Evolutionary conservation across 2,888 invertebrate genomes (phyloP).

Genomic region (Hermaeophaga mercurialis): DNA sequence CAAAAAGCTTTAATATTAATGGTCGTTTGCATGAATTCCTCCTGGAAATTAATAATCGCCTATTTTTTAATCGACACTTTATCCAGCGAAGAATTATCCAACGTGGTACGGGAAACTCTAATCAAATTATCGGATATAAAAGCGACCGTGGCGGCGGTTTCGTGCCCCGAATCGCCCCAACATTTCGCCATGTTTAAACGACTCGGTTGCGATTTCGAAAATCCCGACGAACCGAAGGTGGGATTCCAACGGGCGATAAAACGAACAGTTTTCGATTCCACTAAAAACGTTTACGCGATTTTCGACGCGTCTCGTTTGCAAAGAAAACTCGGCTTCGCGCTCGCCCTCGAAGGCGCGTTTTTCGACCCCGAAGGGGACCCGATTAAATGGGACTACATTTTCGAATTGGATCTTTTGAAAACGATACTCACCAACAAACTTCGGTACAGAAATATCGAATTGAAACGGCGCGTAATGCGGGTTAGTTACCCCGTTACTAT

Average conservation of each 20-base stretch:
- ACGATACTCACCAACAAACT: no score
- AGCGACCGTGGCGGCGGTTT: constrained; percentile 14
- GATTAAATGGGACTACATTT: neutral
- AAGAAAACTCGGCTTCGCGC: no score
- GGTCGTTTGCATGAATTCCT: constrained; percentile 32
- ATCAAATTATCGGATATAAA: constrained; percentile 24
- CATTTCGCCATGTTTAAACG: neutral
- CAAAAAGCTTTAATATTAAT: constrained; percentile 39
- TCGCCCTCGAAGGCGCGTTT: neutral
- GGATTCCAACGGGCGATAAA: no score
- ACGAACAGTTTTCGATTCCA: no score
- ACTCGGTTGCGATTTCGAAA: neutral
- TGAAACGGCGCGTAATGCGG: no score
- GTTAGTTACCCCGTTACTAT: no score
- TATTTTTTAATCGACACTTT: constrained; percentile 38
- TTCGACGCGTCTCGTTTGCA: no score
- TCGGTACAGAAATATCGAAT: no score
- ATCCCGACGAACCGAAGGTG: no score
- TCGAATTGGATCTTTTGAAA: no score
- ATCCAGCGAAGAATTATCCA: constrained; percentile 31
- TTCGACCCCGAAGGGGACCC: neutral
- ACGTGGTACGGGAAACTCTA: constrained; percentile 30
- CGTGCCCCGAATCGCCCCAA: neutral
- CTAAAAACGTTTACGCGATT: no score
- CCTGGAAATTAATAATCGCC: constrained; percentile 40